phyloP scores from a whole-genome alignment of 1,140 invertebrate genomes.

The Drosophila pachea region DNA sequence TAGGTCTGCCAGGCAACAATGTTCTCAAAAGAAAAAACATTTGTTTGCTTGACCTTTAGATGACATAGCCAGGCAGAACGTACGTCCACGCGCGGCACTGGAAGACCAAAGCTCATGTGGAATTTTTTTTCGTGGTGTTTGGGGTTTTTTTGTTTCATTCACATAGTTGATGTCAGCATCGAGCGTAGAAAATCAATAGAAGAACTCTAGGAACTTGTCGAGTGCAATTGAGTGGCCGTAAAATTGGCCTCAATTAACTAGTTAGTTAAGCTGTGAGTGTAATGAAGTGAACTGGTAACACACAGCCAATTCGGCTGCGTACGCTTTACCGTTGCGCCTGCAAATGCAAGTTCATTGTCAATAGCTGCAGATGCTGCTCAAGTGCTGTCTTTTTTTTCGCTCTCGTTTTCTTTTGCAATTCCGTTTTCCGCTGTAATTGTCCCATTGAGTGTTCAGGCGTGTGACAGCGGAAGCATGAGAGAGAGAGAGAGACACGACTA shows the following conservation, averaged over 20 bases:
- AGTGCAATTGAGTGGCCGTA: constrained; percentile 29
- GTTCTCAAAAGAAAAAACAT: constrained; percentile 15
- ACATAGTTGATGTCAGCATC: constrained; percentile 35
- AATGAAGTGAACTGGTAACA: constrained; percentile 1
- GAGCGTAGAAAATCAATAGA: constrained; percentile 60
- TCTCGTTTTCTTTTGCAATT: constrained; percentile 5
- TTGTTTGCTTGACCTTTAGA: constrained; percentile 64
- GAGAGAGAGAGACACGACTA: constrained; percentile 8
- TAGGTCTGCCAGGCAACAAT: constrained; percentile 49
- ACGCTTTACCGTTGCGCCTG: constrained; percentile 6
- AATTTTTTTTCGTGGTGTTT: constrained; percentile 6
- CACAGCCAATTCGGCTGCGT: not conserved
- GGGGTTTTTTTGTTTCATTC: constrained; percentile 27
- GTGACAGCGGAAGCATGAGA: not conserved
- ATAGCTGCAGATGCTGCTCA: constrained; percentile 32
- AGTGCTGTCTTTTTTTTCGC: constrained; percentile 7
- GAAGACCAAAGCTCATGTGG: constrained; percentile 60
- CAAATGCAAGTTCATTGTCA: constrained; percentile 64
- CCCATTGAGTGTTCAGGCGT: constrained; percentile 9
- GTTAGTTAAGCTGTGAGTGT: not conserved
- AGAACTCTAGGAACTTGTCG: not conserved
- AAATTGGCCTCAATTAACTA: constrained; percentile 18
- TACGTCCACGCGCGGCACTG: constrained; percentile 48
- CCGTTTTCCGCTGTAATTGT: constrained; percentile 19
- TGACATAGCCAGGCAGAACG: constrained; percentile 55